phyloP scores from a whole-genome alignment of 2,888 invertebrate genomes.

The Brachyptera putata region DNA sequence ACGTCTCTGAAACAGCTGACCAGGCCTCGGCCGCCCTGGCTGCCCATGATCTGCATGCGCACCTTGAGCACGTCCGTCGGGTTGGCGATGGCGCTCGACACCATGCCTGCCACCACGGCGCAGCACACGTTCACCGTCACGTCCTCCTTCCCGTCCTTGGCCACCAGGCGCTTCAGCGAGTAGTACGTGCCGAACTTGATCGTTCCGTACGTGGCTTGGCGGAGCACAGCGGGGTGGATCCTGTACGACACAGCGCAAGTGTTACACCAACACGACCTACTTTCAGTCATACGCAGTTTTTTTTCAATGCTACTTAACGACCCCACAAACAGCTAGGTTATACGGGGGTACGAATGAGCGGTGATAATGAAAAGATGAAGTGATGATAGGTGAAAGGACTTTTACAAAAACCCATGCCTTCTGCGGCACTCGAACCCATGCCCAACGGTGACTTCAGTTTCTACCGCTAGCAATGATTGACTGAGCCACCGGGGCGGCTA shows the following conservation, averaged over 20 bases:
- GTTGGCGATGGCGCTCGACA: constrained; percentile 92
- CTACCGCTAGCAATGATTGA: too few relatives aligned
- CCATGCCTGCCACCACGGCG: constrained; percentile 80
- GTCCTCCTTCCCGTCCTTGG: constrained; percentile 51
- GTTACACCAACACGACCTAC: too few relatives aligned
- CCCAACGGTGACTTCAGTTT: too few relatives aligned
- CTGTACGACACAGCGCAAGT: too few relatives aligned
- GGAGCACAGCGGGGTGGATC: constrained; percentile 71
- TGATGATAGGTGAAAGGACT: too few relatives aligned
- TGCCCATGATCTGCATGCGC: constrained; percentile 76
- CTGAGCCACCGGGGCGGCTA: too few relatives aligned
- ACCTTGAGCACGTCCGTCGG: constrained; percentile 96
- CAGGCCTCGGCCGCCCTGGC: constrained; percentile 50
- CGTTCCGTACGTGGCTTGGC: constrained; percentile 93
- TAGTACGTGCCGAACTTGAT: constrained; percentile 96
- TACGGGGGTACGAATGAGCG: too few relatives aligned
- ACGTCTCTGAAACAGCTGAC: constrained; percentile 78
- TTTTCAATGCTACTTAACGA: too few relatives aligned
- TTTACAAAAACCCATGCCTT: too few relatives aligned
- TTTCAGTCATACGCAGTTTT: too few relatives aligned
- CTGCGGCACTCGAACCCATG: too few relatives aligned
- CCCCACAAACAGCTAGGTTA: too few relatives aligned
- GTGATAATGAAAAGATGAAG: background rate
- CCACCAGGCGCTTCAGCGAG: constrained; percentile 70
- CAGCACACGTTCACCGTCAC: constrained; percentile 72